A percentile compares a stretch with the other conserved stretches of the same genome.
Conservation (phyloP, 2,797 vertebrate species). For the Chiloscyllium punctatum region DNA sequence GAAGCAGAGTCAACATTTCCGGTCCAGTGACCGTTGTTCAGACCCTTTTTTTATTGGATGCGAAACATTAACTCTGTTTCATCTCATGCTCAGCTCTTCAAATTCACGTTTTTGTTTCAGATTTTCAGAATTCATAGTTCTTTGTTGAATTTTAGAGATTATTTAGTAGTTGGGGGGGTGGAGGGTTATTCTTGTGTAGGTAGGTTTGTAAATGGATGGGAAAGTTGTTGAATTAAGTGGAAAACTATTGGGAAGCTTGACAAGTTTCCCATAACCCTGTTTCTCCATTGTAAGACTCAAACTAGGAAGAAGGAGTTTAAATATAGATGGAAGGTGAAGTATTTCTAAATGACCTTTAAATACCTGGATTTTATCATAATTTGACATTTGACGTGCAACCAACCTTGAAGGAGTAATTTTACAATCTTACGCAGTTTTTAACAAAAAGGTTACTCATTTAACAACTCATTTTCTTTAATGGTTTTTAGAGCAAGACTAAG, state of each 20-base stretch:
- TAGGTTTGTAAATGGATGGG: too few relatives aligned
- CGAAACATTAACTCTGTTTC: too few relatives aligned
- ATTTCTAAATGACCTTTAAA: background rate
- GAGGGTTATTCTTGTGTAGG: too few relatives aligned
- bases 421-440: background rate
- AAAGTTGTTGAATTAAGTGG: background rate
- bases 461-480: background rate
- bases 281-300: background rate
- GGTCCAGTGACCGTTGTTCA: too few relatives aligned
- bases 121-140: too few relatives aligned
- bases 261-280: background rate
- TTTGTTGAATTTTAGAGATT: too few relatives aligned
- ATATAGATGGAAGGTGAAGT: background rate
- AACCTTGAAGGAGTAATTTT: background rate
- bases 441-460: background rate
- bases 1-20: too few relatives aligned
- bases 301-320: background rate
- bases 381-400: background rate
- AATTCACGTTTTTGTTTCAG: too few relatives aligned
- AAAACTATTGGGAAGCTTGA: background rate
- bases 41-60: too few relatives aligned
- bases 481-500: background rate
- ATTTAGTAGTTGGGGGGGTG: too few relatives aligned
- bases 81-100: too few relatives aligned
- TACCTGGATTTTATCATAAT: background rate